Evolutionary conservation across 2,888 invertebrate genomes (phyloP), one percentile per base, ranked within the genome.

Genomic region (Hetaerina titia): DNA sequence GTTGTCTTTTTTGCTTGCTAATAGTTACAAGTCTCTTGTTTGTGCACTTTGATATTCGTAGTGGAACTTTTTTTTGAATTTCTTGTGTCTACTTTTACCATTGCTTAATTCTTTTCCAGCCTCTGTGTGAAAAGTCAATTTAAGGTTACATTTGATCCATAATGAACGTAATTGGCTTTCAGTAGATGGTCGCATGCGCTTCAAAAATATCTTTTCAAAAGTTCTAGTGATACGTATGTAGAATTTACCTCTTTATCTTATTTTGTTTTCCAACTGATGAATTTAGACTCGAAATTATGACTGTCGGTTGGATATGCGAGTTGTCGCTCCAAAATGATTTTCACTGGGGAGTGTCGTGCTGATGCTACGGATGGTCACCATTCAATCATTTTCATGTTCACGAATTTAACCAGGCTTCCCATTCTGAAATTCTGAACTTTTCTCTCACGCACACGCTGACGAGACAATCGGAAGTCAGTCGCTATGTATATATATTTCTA

Each of bases 21-120:
- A 81, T 81, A 81, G 81, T 81, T 81, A 81, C 25, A 81, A 81
- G 81, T 81, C 81, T 31, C 81, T 81, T 81, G 81, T 81, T 81
- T 81, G 81, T 81, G 81, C 81, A 31, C 81, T 81, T 25, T 25
- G 31, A 74, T 74, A 25, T 31, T 25, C 81, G 81, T 81, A 81
- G 81, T 81, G 81, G 81, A 31, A 31, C 81, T 2, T 81, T 81
- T 81, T 31, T 81, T 81, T n/a, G 81, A 81, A 25, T 81, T 81
- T 81, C 25, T 81, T 81, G 81, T 81, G 31, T 81, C 81, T 81
- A 31, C 81, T 81, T 45, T 31, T 81, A 81, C 31, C 81, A 81
- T 25, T 81, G 81, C 81, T 81, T 2, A 81, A 31, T 81, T 81
- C 81, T 81, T 81, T 81, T 81, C 81, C 81, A 81, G 81, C 81